phyloP scores from a whole-genome alignment of 1,140 invertebrate genomes.

The Coenobita brevimanus region DNA sequence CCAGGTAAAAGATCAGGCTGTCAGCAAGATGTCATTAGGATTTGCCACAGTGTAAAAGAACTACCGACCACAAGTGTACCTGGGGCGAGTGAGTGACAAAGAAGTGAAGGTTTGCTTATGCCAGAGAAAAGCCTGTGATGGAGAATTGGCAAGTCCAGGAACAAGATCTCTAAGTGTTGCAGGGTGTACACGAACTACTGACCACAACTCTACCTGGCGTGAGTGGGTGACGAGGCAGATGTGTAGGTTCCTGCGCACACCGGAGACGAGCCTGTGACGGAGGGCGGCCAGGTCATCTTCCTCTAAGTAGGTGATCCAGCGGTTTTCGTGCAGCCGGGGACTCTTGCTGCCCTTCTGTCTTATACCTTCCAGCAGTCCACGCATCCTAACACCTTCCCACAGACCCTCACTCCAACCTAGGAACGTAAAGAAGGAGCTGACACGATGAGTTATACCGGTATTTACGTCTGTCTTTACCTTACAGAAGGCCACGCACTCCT shows the following conservation, averaged over 20 bases:
- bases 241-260: conserved; percentile 44
- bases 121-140: no score
- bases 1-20: no score
- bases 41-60: no score
- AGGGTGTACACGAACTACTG: not conserved
- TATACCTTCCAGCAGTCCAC: conserved; percentile 43
- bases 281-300: conserved; percentile 50
- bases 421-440: no score
- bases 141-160: no score
- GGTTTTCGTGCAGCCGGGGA: conserved; percentile 43
- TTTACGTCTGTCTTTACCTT: not conserved
- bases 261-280: conserved; percentile 37
- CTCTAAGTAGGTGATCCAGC: conserved; percentile 55
- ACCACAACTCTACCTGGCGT: not conserved
- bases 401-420: conserved; percentile 49
- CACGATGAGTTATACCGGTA: no score
- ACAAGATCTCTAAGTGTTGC: no score
- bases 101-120: no score
- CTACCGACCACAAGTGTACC: no score
- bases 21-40: no score
- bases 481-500: not conserved
- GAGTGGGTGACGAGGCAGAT: conserved; percentile 36
- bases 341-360: conserved; percentile 37
- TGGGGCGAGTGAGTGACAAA: no score
- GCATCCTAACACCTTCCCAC: conserved; percentile 25